Conservation (phyloP, 2,888 invertebrate genomes). For the Cryptosula pallasiana region DNA sequence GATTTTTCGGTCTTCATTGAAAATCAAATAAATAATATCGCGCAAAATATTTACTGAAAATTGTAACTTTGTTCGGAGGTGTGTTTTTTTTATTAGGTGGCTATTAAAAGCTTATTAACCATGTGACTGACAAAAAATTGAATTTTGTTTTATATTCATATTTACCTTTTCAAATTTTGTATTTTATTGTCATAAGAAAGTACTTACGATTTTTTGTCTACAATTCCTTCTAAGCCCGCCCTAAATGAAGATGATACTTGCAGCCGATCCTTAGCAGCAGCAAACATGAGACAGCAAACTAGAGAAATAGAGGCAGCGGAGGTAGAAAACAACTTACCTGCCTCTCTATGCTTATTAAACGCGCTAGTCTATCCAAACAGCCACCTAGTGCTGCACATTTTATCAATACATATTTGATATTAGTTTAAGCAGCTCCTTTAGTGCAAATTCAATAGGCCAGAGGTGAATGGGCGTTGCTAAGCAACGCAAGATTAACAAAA, state of each 20-base stretch:
- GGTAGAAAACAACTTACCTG: not conserved
- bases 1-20: too few relatives aligned
- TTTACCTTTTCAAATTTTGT: too few relatives aligned
- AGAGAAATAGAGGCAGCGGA: not conserved
- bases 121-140: too few relatives aligned
- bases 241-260: constrained; percentile 1
- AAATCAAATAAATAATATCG: too few relatives aligned
- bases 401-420: not conserved
- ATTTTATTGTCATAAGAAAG: too few relatives aligned
- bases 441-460: not conserved
- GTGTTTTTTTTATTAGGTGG: too few relatives aligned
- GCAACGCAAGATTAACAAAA: not conserved
- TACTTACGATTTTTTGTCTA: too few relatives aligned
- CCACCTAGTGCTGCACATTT: not conserved
- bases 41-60: too few relatives aligned
- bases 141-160: too few relatives aligned
- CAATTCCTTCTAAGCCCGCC: not conserved
- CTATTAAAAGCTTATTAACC: too few relatives aligned
- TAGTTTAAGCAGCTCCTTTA: not conserved
- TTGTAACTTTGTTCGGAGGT: too few relatives aligned
- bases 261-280: not conserved
- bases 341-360: not conserved
- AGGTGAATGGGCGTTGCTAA: not conserved
- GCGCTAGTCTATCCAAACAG: not conserved
- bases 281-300: not conserved